Conservation (phyloP, 2,888 invertebrate genomes). For the Catocala fraxini region DNA sequence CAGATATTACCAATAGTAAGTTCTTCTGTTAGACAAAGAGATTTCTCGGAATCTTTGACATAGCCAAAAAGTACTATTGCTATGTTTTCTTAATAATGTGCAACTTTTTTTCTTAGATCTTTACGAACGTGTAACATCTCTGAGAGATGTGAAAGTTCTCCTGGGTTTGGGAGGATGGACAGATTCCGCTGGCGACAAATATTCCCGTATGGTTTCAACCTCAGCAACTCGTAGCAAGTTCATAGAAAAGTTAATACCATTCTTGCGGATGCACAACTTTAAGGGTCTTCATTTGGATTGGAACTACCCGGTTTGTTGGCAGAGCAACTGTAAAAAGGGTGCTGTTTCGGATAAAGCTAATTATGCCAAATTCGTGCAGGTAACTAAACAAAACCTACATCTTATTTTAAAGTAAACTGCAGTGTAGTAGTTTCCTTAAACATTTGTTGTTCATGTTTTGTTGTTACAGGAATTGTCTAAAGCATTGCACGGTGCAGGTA, state of each 20-base stretch:
- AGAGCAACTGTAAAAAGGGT: slow-evolving; percentile 95
- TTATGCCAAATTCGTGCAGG: slow-evolving; percentile 92
- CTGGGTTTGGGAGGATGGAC: slow-evolving; percentile 98
- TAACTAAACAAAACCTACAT: slow-evolving; percentile 55
- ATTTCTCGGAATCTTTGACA: no score
- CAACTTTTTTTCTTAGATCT: slow-evolving; percentile 86
- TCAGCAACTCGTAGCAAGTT: slow-evolving; percentile 90
- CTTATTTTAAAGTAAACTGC: neutral
- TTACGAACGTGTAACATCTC: slow-evolving; percentile 92
- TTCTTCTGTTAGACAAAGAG: slow-evolving; percentile 1
- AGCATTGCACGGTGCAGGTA: slow-evolving; percentile 89
- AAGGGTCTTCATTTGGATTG: slow-evolving; percentile 97
- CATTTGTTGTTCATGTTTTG: neutral
- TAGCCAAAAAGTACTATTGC: neutral
- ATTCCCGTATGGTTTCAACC: slow-evolving; percentile 92
- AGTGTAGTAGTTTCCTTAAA: neutral
- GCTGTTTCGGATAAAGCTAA: slow-evolving; percentile 93
- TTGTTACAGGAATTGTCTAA: slow-evolving; percentile 88
- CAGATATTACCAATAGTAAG: slow-evolving; percentile 94
- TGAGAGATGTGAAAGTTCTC: slow-evolving; percentile 90
- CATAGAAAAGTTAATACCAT: slow-evolving; percentile 90
- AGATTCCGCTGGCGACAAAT: slow-evolving; percentile 96
- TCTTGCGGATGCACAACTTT: slow-evolving; percentile 92
- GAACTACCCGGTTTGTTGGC: slow-evolving; percentile 98
- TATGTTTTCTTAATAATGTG: no score